Conservation (phyloP, 2,113 vertebrate species). For the Clarias macrocephalus region DNA sequence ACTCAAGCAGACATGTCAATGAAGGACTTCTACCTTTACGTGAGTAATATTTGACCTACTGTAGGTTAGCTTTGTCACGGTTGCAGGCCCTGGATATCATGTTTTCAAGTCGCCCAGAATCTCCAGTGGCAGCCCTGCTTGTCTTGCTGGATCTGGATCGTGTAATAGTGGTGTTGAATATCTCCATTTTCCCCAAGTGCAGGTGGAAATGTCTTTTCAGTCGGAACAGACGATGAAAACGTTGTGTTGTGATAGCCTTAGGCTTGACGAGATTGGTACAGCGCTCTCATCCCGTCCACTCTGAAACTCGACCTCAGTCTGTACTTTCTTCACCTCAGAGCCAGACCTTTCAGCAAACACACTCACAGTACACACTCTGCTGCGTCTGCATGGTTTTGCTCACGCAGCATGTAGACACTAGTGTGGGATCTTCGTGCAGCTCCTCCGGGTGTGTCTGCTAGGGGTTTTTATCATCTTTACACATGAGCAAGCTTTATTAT, state of each 20-base stretch:
- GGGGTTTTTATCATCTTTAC: constrained; percentile 21
- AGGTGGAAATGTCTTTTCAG: not conserved
- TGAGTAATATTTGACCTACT: too few species aligned
- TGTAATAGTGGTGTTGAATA: not conserved
- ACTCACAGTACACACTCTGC: not conserved
- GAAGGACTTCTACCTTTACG: too few species aligned
- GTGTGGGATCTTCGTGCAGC: not conserved
- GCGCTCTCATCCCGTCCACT: not conserved
- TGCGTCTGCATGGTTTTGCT: not conserved
- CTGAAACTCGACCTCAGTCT: not conserved
- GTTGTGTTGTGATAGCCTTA: not conserved
- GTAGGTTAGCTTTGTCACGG: too few species aligned
- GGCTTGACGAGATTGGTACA: not conserved
- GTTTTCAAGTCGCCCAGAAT: too few species aligned
- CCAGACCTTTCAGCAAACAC: not conserved
- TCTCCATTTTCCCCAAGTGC: not conserved
- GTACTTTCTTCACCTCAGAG: not conserved
- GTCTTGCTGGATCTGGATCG: not conserved
- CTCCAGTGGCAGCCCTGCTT: too few species aligned
- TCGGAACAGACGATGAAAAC: not conserved
- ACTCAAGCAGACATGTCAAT: too few species aligned
- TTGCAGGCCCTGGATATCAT: too few species aligned
- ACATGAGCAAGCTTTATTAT: not conserved
- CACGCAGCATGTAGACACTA: not conserved
- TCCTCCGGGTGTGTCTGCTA: not conserved